Evolutionary conservation across 2,797 vertebrate species (phyloP).

Genomic region (Typhlichthys subterraneus): DNA sequence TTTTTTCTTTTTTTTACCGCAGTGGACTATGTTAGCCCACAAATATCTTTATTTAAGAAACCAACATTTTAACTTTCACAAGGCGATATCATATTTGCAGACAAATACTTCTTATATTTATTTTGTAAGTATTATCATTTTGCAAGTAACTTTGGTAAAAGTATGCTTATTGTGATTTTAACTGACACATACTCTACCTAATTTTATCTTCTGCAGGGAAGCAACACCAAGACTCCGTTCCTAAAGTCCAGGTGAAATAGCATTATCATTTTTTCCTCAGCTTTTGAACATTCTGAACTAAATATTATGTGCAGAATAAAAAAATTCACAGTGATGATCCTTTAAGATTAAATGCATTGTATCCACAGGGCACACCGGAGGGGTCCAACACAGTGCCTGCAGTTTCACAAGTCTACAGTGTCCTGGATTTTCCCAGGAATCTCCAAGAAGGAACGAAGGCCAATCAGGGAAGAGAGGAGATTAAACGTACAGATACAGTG

Average conservation of each 20-base stretch:
- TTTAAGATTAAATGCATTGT: neutral
- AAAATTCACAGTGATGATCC: neutral
- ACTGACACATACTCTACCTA: neutral
- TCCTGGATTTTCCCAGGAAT: conserved; percentile 66
- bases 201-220: conserved; percentile 38
- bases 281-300: neutral
- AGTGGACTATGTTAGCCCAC: no score
- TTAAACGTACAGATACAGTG: conserved; percentile 34
- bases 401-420: conserved; percentile 54
- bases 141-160: neutral
- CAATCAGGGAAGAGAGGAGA: conserved; percentile 1
- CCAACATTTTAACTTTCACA: neutral
- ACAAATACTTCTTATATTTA: neutral
- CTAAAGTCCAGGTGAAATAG: conserved; percentile 51
- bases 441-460: neutral
- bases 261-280: neutral
- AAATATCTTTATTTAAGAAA: no score
- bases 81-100: conserved; percentile 1
- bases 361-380: conserved; percentile 39
- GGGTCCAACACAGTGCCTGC: neutral
- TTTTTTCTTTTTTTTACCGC: no score
- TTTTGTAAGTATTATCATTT: neutral
- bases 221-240: conserved; percentile 13
- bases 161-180: neutral
- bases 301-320: neutral